Base-by-base conservation (phyloP, 2,888 invertebrate species). In the Parochlus steinenii region DNA sequence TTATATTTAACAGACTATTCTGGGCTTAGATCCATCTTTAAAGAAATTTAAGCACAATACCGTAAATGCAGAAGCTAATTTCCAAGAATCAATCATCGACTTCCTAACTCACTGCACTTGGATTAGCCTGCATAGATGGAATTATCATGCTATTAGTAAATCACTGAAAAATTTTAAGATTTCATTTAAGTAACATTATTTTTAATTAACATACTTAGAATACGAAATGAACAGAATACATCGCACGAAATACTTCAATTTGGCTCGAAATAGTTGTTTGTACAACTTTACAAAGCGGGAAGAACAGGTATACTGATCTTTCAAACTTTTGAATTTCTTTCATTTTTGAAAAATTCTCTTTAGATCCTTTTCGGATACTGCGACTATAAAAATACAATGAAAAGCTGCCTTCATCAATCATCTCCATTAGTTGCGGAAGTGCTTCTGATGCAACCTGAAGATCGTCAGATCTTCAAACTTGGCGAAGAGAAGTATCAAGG, bases 371-470 rank as follows among this genome's bases (percentile, higher is more conserved):
- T 20, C 17, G 32, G 32, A 10, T 25, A 4, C 8, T 15, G 17
- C n/a, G 12, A 15, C 7, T 24, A 23, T n/a, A 11, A 23, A 24
- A 23, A 32, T 20, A 24, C 32, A 17, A 24, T 32, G 24, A 32
- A 32, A 23, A 32, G 25, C 41, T 56, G 49, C 42, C 51, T 55
- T 2, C 39, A 42, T 3, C 57, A 58, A 39, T 41, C 45, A 5
- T 56, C 58, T 2, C 57, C 57, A 1, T 40, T 56, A 3, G 45
- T 55, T n/a, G 48, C 52, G 40, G 58, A 58, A 25, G 39, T 58
- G 4, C 25, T 41, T 37, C 43, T 55, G 3, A 17, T 39, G 8
- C 41, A 44, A 0, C 42, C 48, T 3, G n/a, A 25, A 30, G 50
- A 58, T 45, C 34, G 47, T 10, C 52, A 55, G 3, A 44, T 58